Conservation (phyloP, 2,113 vertebrate genomes). For the Nanorana parkeri region DNA sequence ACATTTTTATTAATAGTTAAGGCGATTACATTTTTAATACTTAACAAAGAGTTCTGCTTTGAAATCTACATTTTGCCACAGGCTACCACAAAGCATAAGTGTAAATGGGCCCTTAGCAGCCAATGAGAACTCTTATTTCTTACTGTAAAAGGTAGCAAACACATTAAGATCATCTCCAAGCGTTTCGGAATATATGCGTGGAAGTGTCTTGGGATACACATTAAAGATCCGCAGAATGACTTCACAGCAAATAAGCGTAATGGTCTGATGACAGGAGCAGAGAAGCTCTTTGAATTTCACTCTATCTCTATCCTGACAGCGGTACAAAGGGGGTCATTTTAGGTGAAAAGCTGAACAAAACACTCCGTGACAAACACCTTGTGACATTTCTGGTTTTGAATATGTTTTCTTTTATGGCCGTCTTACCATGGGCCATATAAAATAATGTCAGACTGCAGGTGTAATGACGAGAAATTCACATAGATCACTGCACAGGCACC, state of each 20-base stretch:
- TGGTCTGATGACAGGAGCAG: background rate
- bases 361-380: background rate
- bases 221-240: background rate
- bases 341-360: slow-evolving; percentile 18
- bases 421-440: background rate
- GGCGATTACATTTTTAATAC: too few species aligned
- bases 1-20: too few species aligned
- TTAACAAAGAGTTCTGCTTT: too few species aligned
- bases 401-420: background rate
- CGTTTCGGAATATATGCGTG: background rate
- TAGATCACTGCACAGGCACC: background rate
- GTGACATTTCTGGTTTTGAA: slow-evolving; percentile 1
- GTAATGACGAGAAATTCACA: slow-evolving; percentile 2
- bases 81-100: too few species aligned
- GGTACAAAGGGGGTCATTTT: slow-evolving; percentile 24
- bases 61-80: too few species aligned
- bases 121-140: too few species aligned
- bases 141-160: background rate
- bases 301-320: slow-evolving; percentile 2
- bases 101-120: too few species aligned
- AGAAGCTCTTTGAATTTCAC: background rate
- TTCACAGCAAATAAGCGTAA: slow-evolving; percentile 26
- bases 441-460: background rate
- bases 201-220: slow-evolving; percentile 2
- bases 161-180: background rate